These are phyloP conservation scores for Epinephelus awoara DNA, from an alignment of 2,797 vertebrate genomes.

Conservation along the genomic window DNA sequence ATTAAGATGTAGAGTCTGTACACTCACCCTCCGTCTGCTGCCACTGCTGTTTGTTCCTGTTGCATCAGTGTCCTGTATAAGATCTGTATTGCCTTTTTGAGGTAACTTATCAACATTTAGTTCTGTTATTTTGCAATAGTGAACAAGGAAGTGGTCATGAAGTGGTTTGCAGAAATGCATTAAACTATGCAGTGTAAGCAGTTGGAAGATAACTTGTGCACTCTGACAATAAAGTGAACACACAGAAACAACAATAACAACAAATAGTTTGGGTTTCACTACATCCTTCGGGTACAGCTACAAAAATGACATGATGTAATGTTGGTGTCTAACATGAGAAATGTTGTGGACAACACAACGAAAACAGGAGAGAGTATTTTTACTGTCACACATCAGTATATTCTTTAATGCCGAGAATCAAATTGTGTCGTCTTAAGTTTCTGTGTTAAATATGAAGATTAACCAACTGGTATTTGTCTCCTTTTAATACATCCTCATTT, in stretches of 20 bases:
- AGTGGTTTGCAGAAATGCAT: too few species aligned
- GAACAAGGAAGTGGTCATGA: constrained; percentile 1
- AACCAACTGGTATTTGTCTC: neutral
- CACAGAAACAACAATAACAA: neutral
- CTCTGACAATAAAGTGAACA: neutral
- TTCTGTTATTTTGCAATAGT: neutral
- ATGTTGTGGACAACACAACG: neutral
- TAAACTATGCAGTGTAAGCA: too few species aligned
- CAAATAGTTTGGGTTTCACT: neutral
- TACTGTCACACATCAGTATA: neutral
- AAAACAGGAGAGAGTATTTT: neutral
- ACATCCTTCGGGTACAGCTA: neutral
- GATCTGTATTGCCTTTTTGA: too few species aligned
- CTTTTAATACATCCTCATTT: neutral
- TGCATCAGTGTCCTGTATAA: too few species aligned
- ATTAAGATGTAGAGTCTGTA: neutral
- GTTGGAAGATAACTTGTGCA: neutral
- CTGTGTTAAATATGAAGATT: neutral
- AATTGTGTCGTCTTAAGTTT: neutral
- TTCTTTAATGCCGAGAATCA: neutral
- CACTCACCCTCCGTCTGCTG: neutral
- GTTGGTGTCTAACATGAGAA: too few species aligned
- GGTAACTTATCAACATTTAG: neutral
- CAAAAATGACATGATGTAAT: neutral
- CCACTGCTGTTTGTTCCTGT: neutral